These are phyloP conservation scores for Phyto melanocephala DNA, from an alignment of 2,888 invertebrate genomes.

Conservation along the genomic window DNA sequence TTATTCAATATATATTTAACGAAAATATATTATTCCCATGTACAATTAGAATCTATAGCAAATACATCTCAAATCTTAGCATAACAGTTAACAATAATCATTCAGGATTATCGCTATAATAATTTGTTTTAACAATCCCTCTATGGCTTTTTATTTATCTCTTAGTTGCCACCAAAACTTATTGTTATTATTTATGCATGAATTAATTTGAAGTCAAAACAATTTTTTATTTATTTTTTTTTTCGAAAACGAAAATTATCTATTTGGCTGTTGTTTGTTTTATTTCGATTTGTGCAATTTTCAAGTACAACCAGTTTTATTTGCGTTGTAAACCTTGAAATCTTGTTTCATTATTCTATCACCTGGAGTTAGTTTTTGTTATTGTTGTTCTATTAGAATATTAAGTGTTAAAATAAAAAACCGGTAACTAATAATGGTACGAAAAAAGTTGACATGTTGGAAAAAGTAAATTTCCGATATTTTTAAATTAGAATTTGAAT, in stretches of 20 bases:
- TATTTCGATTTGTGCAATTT: slow-evolving; percentile 56
- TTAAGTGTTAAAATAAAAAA: slow-evolving; percentile 23
- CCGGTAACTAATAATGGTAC: background rate
- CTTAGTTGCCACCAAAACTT: background rate
- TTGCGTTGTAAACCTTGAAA: slow-evolving; percentile 69
- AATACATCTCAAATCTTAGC: too few species aligned
- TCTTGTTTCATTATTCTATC: slow-evolving; percentile 63
- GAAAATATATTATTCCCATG: too few species aligned
- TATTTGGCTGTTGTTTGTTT: background rate
- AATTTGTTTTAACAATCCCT: too few species aligned
- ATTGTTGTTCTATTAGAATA: slow-evolving; percentile 34
- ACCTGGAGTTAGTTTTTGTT: slow-evolving; percentile 50
- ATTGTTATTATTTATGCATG: slow-evolving; percentile 21
- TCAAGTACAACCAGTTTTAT: slow-evolving; percentile 70
- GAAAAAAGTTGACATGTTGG: slow-evolving; percentile 10
- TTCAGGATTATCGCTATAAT: too few species aligned
- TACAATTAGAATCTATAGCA: too few species aligned
- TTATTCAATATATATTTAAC: too few species aligned
- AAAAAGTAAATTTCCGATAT: slow-evolving; percentile 30
- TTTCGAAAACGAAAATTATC: slow-evolving; percentile 68
- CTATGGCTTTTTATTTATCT: too few species aligned
- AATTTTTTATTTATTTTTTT: too few species aligned
- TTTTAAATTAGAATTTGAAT: too few species aligned
- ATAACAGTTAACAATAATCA: too few species aligned
- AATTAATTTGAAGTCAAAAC: slow-evolving; percentile 63